Base-by-base conservation (phyloP, 2,888 invertebrate species). In the Ethmia dodecea region DNA sequence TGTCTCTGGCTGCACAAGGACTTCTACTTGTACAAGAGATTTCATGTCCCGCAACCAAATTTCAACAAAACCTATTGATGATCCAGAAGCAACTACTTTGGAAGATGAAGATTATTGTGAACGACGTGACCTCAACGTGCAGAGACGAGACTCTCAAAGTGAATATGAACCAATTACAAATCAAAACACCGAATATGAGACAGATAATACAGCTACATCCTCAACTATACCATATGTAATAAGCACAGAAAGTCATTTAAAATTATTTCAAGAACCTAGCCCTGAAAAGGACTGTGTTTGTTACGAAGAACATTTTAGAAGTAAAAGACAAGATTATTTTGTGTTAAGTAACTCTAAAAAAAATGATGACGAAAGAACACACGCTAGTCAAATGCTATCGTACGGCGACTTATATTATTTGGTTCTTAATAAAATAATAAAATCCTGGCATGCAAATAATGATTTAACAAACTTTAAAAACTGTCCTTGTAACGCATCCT, bases 91-190 rank as follows among this genome's bases (percentile, higher is more conserved):
- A 9, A 40, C 20, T 13, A 33, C 30, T 18, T 8, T 8, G 1
- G 31, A 22, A 26, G 75, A 81, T 31, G 78, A 70, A 47, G 84
- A 84, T 43, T 86, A 86, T 49, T 86, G 84, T 47, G 81, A 83
- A 57, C 65, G 65, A 28, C 60, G 76, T 14, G 69, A 75, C 10
- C 59, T 81, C 11, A 64, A 78, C 32, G 41, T 74, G 32, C 57
- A 47, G 29, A 62, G 61, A 38, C 52, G 71, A 50, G 55, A 72
- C 52, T 60, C 56, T 29, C 5, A 6, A 12, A 46, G 56, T 35
- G 31, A 36, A 28, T 37, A 40, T 10, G 33, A n/a, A 14, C 5
- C 13, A 15, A 10, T 30, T 3, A n/a, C n/a, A n/a, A n/a, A n/a
- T n/a, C n/a, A n/a, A n/a, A n/a, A n/a, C n/a, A n/a, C n/a, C n/a